Base-by-base conservation (phyloP, 2,888 invertebrate species). In the Apodemia mormo region DNA sequence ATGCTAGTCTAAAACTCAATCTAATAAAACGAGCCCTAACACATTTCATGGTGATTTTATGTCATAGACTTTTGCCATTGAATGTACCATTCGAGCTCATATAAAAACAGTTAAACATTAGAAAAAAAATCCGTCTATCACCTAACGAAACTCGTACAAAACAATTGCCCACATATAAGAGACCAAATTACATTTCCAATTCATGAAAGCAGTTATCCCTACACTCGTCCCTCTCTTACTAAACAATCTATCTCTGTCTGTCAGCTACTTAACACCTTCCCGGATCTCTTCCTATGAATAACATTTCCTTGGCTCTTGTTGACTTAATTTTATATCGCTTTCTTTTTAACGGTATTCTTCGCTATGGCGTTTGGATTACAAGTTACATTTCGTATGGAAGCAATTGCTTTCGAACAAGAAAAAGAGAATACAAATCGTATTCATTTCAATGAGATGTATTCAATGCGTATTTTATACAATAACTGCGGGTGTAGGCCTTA, bases 241-340 rank as follows among this genome's bases (percentile, higher is more conserved):
- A 52, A 69, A 65, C 65, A 52, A 52, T n/a, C 64, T 37, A n/a
- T 64, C 61, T 66, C 72, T 69, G 68, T 68, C 66, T 74, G 71
- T 70, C 70, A 67, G 75, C 71, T 74, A 74, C 74, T 78, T 78
- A 77, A 69, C 80, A 79, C 80, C 81, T 80, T 75, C 70, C 66
- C 76, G 83, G 85, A 87, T 87, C 86, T 86, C 87, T 85, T 84
- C 87, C 91, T 90, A 91, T 92, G 92, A 92, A 92, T 92, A 92
- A 87, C 89, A 90, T 90, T 90, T 86, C 85, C 79, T 77, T 75
- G 81, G 83, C 83, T 84, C 89, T 86, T 92, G 90, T 92, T 92
- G 92, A 92, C 91, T 92, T 92, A 92, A 92, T 92, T 92, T 91
- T 90, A 91, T 91, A 89, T 88, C 84, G 86, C 87, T 85, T 85